These are phyloP conservation scores for Clupea harengus DNA, from an alignment of 2,113 vertebrate species.

Conservation along the genomic window DNA sequence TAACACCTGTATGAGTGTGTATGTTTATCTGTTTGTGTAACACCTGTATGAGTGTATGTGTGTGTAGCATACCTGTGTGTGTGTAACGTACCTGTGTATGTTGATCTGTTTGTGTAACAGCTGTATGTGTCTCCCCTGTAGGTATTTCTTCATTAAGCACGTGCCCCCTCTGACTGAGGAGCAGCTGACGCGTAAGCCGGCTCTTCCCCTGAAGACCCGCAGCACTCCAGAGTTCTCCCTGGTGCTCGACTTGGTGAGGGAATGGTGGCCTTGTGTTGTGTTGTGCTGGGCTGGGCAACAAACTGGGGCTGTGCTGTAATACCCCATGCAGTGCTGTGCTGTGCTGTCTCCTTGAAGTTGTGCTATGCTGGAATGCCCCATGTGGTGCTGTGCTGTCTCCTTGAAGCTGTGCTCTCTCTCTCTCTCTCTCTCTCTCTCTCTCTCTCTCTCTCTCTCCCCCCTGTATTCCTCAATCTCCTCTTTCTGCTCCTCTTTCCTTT, in stretches of 20 bases:
- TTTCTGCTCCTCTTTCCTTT: background rate
- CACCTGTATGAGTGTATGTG: background rate
- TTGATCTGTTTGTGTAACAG: background rate
- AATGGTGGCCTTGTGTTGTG: background rate
- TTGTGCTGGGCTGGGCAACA: background rate
- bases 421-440: background rate
- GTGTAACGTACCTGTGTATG: constrained; percentile 16
- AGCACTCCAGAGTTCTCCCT: constrained; percentile 97
- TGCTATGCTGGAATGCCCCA: background rate
- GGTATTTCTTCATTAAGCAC: constrained; percentile 98
- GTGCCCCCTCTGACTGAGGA: constrained; percentile 97
- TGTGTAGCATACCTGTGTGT: constrained; percentile 22
- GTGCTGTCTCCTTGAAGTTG: background rate
- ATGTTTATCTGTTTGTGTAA: background rate
- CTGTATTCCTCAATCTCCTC: background rate
- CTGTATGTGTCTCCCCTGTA: constrained; percentile 56
- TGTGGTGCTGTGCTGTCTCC: background rate
- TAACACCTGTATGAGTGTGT: background rate
- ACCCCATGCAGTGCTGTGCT: background rate
- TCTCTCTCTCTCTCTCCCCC: background rate
- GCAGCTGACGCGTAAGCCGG: constrained; percentile 94
- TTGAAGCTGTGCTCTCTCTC: background rate
- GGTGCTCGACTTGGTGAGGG: constrained; percentile 91
- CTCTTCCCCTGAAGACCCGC: constrained; percentile 93
- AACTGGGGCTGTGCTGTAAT: background rate